These are phyloP conservation scores for Tetropium fuscum DNA, from an alignment of 2,888 invertebrate genomes.

Conservation along the genomic window DNA sequence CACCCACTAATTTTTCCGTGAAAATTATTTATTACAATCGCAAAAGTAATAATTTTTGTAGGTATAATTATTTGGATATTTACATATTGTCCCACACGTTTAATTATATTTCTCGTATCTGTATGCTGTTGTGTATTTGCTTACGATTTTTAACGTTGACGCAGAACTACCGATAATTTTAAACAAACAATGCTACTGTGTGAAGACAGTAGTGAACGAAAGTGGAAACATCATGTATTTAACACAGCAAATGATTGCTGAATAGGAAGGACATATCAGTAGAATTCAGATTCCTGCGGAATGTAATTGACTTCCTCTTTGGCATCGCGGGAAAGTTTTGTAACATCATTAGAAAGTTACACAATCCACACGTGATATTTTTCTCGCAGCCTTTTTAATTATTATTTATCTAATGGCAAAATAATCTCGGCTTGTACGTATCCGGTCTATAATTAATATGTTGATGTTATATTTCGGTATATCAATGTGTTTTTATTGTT, in stretches of 20 bases:
- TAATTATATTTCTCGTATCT: no score
- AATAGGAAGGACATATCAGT: conserved; percentile 7
- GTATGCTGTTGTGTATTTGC: neutral
- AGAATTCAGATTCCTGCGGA: conserved; percentile 24
- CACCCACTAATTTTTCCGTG: no score
- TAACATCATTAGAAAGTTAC: conserved; percentile 47
- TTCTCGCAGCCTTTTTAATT: conserved; percentile 15
- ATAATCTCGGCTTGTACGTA: neutral
- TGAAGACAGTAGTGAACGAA: neutral
- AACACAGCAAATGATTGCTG: conserved; percentile 1
- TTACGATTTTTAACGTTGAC: neutral
- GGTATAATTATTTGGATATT: no score
- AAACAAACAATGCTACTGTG: neutral
- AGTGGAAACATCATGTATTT: conserved; percentile 11
- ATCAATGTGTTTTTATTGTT: no score
- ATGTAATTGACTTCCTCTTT: conserved; percentile 45
- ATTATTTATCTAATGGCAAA: neutral
- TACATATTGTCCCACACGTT: neutral
- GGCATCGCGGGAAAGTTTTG: conserved; percentile 44
- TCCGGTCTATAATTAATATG: neutral
- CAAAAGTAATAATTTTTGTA: no score
- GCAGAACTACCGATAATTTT: conserved; percentile 1
- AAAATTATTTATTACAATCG: no score
- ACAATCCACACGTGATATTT: conserved; percentile 22
- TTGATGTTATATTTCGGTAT: no score